Conservation (phyloP, 2,888 invertebrate species). For the Gastracanthus pulcherrimus region DNA sequence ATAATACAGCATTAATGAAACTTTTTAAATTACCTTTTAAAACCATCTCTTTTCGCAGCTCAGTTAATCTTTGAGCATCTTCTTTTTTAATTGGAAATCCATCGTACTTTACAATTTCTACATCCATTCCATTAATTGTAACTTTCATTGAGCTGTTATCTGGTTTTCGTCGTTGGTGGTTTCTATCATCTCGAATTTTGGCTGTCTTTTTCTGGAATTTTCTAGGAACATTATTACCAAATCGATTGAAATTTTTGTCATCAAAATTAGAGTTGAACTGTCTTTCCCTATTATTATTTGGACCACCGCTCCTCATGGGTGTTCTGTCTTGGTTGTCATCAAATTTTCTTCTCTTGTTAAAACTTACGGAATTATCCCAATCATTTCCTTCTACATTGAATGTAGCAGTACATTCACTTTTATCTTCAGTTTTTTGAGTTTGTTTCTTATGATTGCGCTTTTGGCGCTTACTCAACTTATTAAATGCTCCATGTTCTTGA, state of each 20-base stretch:
- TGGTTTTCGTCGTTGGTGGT: constrained; percentile 75
- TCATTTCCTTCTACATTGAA: constrained; percentile 63
- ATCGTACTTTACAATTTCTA: constrained; percentile 83
- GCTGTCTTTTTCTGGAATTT: constrained; percentile 73
- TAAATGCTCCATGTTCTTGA: constrained; percentile 48
- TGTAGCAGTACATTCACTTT: constrained; percentile 36
- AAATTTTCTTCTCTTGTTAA: constrained; percentile 23
- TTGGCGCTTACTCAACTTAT: constrained; percentile 68
- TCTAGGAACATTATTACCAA: constrained; percentile 55
- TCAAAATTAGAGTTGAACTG: not conserved
- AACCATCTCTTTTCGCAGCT: constrained; percentile 83
- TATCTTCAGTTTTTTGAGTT: constrained; percentile 59
- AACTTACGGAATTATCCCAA: constrained; percentile 58
- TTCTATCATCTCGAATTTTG: constrained; percentile 77
- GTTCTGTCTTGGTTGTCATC: constrained; percentile 15
- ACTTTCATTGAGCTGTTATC: constrained; percentile 77
- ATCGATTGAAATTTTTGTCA: constrained; percentile 31
- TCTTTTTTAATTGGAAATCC: constrained; percentile 86
- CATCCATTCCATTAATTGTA: constrained; percentile 82
- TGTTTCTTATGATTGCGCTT: constrained; percentile 68
- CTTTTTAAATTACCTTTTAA: constrained; percentile 82
- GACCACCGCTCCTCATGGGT: not conserved
- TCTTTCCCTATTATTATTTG: constrained; percentile 10
- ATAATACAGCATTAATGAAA: constrained; percentile 13
- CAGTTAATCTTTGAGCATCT: constrained; percentile 83